A percentile compares a stretch with the other conserved stretches of the same genome.
Evolutionary conservation across 2,888 invertebrate genomes (phyloP).

Genomic region (Polietes domitor): DNA sequence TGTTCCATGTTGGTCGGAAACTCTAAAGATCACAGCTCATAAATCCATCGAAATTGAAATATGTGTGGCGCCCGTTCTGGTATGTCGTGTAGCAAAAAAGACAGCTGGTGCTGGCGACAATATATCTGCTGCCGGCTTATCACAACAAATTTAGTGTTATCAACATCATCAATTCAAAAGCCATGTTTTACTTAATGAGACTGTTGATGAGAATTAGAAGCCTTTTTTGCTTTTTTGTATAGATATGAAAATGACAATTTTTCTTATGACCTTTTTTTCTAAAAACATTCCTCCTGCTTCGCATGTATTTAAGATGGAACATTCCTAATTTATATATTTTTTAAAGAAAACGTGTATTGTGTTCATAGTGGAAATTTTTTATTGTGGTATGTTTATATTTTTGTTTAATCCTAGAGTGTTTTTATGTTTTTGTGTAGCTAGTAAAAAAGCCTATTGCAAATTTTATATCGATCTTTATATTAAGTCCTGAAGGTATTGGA

Average conservation of each 20-base stretch:
- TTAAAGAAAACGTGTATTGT: constrained; percentile 27
- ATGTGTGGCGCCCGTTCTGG: constrained; percentile 91
- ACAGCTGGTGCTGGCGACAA: constrained; percentile 95
- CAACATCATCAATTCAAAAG: neutral
- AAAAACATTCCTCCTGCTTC: constrained; percentile 35
- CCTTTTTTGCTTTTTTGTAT: constrained; percentile 34
- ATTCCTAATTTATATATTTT: constrained; percentile 39
- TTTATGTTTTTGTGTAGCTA: constrained; percentile 60
- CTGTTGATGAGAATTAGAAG: constrained; percentile 40
- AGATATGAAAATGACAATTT: neutral
- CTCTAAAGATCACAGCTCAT: constrained; percentile 74
- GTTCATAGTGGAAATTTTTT: constrained; percentile 45
- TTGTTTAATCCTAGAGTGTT: constrained; percentile 44
- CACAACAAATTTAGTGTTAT: constrained; percentile 82
- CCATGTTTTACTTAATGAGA: constrained; percentile 55
- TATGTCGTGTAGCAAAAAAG: constrained; percentile 90
- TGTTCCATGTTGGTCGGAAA: constrained; percentile 91
- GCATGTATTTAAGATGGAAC: neutral
- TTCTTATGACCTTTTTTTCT: neutral
- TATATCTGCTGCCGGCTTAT: constrained; percentile 93
- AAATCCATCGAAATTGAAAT: constrained; percentile 82
- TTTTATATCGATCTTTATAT: constrained; percentile 18
- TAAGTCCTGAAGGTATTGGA: constrained; percentile 7
- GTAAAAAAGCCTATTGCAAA: constrained; percentile 57
- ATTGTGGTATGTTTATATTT: constrained; percentile 37